Evolutionary conservation across 2,888 invertebrate species (phyloP), one percentile per base, ranked within the genome.

Genomic region (Fragum whitleyi): DNA sequence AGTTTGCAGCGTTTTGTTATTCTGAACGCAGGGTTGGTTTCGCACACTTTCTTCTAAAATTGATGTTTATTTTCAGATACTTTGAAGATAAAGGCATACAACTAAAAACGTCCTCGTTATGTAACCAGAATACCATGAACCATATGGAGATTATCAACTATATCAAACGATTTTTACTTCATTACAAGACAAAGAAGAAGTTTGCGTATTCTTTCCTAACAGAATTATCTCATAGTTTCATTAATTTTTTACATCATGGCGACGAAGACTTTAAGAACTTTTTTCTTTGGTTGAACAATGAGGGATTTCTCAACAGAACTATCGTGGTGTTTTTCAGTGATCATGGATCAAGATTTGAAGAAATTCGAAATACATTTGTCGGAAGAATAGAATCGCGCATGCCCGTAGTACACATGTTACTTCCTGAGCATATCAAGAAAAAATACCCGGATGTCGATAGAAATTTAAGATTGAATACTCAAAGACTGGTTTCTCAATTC

Each of bases 331-430:
- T 91, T 62, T 92, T 97, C 95, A 97, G 98, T 93, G 98, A 98
- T 92, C 98, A 98, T 91, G 98, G 98, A 0, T 96, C 97, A 76
- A 95, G 98, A 78, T 98, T 97, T 96, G 98, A 98, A 1, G 95
- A 95, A 2, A 97, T 97, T 87, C 95, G 97, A 11, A 95, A 95
- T 86, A 97, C 97, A 0, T 97, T 96, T 93, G 97, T 97, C 57
- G 95, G 94, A 0, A 92, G 94, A 92, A 95, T 98, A 91, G 98
- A 98, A 93, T 98, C 97, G 92, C 96, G 98, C 65, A 95, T 98
- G 72, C 98, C 98, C 0, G 96, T 97, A 85, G 95, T 97, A 39
- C 96, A 96, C 88, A 93, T 97, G 0, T 93, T 96, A 3, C 93
- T 97, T 77, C 98, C 98, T 0, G 93, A 95, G 19, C 96, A 96